A percentile compares a stretch with the other conserved stretches of the same genome.
Conservation (phyloP, 2,113 vertebrate genomes). For the Otus sunia region DNA sequence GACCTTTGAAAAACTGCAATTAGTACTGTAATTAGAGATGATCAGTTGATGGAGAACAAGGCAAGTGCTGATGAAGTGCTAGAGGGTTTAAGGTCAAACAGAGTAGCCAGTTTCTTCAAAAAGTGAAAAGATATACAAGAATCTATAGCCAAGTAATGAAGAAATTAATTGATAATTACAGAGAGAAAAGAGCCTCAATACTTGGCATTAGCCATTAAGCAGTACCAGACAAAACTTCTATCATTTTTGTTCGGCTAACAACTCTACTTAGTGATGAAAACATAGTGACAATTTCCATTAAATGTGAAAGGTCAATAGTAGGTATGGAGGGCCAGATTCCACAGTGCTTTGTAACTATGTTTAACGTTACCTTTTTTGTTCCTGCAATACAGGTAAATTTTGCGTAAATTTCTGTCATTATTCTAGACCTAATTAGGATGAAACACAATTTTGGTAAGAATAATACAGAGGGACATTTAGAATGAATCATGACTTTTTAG, state of each 20-base stretch:
- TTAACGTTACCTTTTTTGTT: not conserved
- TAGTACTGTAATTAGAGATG: not conserved
- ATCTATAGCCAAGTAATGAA: not conserved
- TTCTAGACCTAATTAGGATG: not conserved
- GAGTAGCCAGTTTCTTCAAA: not conserved
- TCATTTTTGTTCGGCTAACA: not conserved
- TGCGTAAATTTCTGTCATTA: not conserved
- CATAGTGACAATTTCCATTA: not conserved
- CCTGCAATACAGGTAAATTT: not conserved
- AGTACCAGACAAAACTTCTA: not conserved
- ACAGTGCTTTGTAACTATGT: not conserved
- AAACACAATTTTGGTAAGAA: not conserved
- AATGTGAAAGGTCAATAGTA: not conserved
- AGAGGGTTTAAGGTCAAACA: not conserved
- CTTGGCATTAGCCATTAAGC: not conserved
- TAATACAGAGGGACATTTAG: not conserved
- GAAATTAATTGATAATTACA: not conserved
- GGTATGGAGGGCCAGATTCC: not conserved
- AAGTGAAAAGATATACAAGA: not conserved
- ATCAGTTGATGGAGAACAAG: not conserved
- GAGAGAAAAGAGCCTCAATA: not conserved
- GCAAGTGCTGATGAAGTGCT: not conserved
- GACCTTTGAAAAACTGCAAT: constrained; percentile 17
- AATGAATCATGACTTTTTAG: not conserved
- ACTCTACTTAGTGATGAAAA: not conserved